Conservation (phyloP, 2,113 vertebrate species). For the Setophaga petechia region DNA sequence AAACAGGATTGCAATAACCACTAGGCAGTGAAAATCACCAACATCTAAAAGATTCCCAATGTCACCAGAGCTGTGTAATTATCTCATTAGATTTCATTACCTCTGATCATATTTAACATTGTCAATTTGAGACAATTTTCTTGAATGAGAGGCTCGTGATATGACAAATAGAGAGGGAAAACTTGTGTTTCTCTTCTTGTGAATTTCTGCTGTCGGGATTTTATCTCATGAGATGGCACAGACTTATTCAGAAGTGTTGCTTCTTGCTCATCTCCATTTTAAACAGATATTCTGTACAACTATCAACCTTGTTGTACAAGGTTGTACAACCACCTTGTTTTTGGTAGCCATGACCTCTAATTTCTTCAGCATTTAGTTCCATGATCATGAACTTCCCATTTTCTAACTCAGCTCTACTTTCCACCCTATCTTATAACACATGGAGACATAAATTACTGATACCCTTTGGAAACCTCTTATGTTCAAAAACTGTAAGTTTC, state of each 20-base stretch:
- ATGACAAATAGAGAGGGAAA: neutral
- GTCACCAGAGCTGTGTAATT: neutral
- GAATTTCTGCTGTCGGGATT: neutral
- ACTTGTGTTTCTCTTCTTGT: neutral
- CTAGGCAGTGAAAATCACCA: neutral
- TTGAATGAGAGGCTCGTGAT: neutral
- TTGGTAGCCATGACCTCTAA: neutral
- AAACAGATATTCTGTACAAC: neutral
- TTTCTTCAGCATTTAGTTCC: neutral
- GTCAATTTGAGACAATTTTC: neutral
- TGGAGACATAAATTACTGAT: neutral
- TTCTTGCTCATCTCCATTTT: neutral
- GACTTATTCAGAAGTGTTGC: neutral
- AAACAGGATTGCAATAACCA: neutral
- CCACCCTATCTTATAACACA: neutral
- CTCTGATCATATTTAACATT: neutral
- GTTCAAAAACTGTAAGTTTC: neutral
- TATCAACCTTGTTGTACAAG: neutral
- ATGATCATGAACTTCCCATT: neutral
- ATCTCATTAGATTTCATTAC: neutral
- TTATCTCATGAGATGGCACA: neutral
- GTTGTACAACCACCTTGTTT: neutral
- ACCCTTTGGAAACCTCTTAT: neutral
- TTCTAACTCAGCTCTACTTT: neutral
- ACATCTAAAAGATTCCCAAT: neutral